Evolutionary conservation across 2,113 vertebrate genomes (phyloP).

Genomic region (Vidua macroura): DNA sequence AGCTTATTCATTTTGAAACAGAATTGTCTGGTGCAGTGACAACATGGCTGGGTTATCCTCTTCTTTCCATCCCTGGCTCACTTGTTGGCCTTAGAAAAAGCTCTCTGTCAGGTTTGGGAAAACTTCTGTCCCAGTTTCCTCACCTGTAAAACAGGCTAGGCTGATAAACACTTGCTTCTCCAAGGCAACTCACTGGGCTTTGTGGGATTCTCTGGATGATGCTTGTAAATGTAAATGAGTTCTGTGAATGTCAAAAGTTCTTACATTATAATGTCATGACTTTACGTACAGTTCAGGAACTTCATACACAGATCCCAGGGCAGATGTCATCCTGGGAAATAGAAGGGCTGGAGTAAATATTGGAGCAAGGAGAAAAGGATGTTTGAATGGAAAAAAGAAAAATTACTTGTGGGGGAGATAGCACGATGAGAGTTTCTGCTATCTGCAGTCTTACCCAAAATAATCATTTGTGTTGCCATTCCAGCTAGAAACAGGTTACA

Average conservation of each 20-base stretch:
- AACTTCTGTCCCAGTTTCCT: background rate
- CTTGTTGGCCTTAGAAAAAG: background rate
- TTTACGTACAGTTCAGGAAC: background rate
- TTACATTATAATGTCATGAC: background rate
- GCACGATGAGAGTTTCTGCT: constrained; percentile 6
- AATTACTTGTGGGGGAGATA: background rate
- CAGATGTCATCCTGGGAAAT: background rate
- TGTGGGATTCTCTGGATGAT: background rate
- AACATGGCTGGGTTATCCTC: background rate
- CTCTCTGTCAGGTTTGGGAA: background rate
- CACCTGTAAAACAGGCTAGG: background rate
- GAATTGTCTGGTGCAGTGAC: background rate
- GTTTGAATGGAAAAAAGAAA: background rate
- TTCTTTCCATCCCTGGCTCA: background rate
- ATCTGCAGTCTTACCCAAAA: constrained; percentile 2
- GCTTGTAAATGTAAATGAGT: background rate
- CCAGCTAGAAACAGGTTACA: background rate
- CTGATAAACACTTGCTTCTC: background rate
- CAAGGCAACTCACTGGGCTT: background rate
- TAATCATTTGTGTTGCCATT: background rate
- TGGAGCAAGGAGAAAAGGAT: background rate
- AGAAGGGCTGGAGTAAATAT: background rate
- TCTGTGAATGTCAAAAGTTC: background rate
- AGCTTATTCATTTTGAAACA: background rate
- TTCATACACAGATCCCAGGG: background rate